These are phyloP conservation scores for Calycopis cecrops DNA, from an alignment of 1,140 invertebrate species.

Conservation along the genomic window DNA sequence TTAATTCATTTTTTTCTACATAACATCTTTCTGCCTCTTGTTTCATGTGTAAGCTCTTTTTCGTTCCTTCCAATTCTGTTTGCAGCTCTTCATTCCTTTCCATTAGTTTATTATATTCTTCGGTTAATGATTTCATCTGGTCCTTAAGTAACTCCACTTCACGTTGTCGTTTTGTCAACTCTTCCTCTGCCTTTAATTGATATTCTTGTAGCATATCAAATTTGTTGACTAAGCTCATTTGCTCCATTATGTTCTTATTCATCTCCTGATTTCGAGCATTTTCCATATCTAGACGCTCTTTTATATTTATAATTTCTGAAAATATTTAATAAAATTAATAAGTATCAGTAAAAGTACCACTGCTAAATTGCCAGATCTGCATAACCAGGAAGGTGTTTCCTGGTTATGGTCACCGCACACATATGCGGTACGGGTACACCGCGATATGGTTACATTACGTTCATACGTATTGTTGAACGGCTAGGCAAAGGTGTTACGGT, in stretches of 20 bases:
- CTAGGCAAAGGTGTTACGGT: no score
- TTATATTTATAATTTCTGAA: conserved; percentile 36
- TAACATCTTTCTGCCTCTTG: conserved; percentile 29
- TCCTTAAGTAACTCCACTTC: conserved; percentile 33
- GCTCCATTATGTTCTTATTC: conserved; percentile 28
- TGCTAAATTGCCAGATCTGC: no score
- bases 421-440: no score
- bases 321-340: conserved; percentile 19
- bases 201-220: conserved; percentile 38
- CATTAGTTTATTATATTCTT: conserved; percentile 17
- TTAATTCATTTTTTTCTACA: conserved; percentile 25
- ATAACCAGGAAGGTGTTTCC: no score
- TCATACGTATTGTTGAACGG: no score
- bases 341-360: no score
- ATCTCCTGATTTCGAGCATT: conserved; percentile 24
- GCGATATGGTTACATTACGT: no score
- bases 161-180: conserved; percentile 36
- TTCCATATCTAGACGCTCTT: conserved; percentile 28
- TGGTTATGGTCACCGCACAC: no score
- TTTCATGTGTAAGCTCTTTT: conserved; percentile 22
- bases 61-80: conserved; percentile 36
- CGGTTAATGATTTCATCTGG: conserved; percentile 27
- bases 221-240: conserved; percentile 35
- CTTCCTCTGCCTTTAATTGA: conserved; percentile 34
- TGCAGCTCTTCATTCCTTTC: conserved; percentile 38